phyloP scores from a whole-genome alignment of 2,888 invertebrate species.

The Amphipoea oculea region DNA sequence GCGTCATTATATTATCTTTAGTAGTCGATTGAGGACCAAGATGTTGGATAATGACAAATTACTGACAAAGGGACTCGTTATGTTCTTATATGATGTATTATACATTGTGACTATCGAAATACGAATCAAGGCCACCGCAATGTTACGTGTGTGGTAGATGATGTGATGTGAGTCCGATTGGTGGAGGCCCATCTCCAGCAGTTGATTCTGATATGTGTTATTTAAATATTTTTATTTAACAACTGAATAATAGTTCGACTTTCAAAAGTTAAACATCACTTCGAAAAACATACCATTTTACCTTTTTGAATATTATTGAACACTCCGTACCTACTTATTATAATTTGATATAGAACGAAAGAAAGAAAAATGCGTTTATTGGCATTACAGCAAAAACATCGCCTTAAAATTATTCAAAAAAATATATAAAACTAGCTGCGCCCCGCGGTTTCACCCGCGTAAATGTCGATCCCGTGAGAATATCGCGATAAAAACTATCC shows the following conservation, averaged over 20 bases:
- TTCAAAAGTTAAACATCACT: not conserved
- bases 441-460: no score
- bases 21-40: not conserved
- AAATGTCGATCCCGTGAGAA: no score
- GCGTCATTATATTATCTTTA: slow-evolving; percentile 9
- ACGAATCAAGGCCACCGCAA: not conserved
- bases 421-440: no score
- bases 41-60: slow-evolving; percentile 4
- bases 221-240: not conserved
- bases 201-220: not conserved
- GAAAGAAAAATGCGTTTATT: no score
- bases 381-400: no score
- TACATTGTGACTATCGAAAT: slow-evolving; percentile 1
- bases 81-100: slow-evolving; percentile 7
- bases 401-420: no score
- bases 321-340: not conserved
- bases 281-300: not conserved
- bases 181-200: no score
- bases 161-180: not conserved
- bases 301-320: not conserved
- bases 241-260: not conserved
- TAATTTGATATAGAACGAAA: not conserved
- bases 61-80: not conserved
- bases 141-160: not conserved
- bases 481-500: no score